phyloP scores from a whole-genome alignment of 2,113 vertebrate genomes.

The Progne subis region DNA sequence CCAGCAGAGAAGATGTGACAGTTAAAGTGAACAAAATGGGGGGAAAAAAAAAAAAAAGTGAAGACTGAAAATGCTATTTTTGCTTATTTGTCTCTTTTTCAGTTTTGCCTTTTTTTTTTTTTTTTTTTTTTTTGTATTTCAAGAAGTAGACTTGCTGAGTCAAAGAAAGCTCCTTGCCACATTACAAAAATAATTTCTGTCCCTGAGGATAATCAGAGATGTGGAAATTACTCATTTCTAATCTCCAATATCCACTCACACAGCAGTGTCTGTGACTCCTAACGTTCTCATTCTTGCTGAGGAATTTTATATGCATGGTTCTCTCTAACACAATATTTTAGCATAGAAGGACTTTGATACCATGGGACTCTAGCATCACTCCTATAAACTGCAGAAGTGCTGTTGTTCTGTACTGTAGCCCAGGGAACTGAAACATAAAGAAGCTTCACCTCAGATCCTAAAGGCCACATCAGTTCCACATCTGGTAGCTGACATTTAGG shows the following conservation, averaged over 20 bases:
- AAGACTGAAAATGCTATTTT: neutral
- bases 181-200: neutral
- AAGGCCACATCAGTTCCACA: neutral
- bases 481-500: neutral
- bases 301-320: neutral
- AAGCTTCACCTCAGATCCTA: neutral
- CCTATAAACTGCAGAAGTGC: neutral
- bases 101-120: neutral
- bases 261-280: neutral
- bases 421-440: neutral
- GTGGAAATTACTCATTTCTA: neutral
- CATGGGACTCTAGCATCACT: neutral
- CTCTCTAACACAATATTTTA: neutral
- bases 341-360: neutral
- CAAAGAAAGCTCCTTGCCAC: neutral
- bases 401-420: neutral
- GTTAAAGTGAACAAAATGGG: neutral
- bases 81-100: neutral
- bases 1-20: neutral
- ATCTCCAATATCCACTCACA: neutral
- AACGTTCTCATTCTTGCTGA: neutral
- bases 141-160: neutral
- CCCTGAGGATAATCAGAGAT: neutral
- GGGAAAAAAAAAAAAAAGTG: neutral
- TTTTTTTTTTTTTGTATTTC: neutral